phyloP scores from a whole-genome alignment of 2,888 invertebrate species.

The Cremastobaeus sp. region DNA sequence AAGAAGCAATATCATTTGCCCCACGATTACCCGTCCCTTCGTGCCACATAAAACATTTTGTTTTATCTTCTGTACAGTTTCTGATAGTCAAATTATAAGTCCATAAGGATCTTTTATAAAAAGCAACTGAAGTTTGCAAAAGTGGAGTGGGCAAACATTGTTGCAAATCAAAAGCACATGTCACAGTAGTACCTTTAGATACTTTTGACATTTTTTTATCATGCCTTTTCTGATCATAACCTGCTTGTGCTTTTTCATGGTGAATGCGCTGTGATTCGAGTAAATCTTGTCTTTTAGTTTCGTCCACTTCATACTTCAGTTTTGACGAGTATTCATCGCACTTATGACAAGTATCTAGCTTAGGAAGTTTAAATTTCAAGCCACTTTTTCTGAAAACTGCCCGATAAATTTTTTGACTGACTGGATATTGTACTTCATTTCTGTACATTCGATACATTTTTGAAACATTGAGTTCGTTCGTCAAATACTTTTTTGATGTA shows the following conservation, averaged over 20 bases:
- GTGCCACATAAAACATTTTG: slow-evolving; percentile 67
- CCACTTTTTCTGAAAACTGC: slow-evolving; percentile 33
- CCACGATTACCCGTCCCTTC: slow-evolving; percentile 63
- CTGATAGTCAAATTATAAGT: slow-evolving; percentile 67
- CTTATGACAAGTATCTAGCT: slow-evolving; percentile 24
- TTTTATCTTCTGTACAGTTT: slow-evolving; percentile 49
- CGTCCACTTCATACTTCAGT: slow-evolving; percentile 23
- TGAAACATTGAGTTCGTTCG: neutral
- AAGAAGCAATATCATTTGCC: slow-evolving; percentile 65
- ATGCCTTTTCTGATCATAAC: slow-evolving; percentile 15
- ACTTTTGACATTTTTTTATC: slow-evolving; percentile 33
- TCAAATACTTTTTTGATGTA: neutral
- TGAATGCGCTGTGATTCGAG: slow-evolving; percentile 15
- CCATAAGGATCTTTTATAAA: slow-evolving; percentile 68
- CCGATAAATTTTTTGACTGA: neutral
- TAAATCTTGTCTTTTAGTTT: neutral
- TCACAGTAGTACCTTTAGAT: slow-evolving; percentile 8
- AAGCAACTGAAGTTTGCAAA: slow-evolving; percentile 64
- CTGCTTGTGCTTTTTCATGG: slow-evolving; percentile 29
- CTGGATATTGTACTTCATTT: neutral
- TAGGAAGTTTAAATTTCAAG: slow-evolving; percentile 57
- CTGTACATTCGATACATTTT: neutral
- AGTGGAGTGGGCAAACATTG: slow-evolving; percentile 53
- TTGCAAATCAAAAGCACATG: slow-evolving; percentile 43
- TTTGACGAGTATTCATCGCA: slow-evolving; percentile 19